A percentile compares a stretch with the other conserved stretches of the same genome.
Conservation (phyloP, 1,140 invertebrate genomes). For the Brachionus plicatilis region DNA sequence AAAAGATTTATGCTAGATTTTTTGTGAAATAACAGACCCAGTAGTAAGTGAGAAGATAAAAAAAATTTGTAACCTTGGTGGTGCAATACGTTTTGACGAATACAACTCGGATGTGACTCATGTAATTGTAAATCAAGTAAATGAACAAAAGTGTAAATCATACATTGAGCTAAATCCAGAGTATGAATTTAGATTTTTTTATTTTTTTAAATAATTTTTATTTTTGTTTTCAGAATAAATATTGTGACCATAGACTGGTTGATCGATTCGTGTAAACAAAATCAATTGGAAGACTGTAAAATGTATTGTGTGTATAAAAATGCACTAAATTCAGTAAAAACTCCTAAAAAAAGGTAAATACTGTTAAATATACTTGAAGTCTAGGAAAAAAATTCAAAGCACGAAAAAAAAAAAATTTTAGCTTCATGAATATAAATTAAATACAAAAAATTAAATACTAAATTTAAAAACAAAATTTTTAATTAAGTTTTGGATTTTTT, state of each 20-base stretch:
- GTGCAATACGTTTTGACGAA: constrained; percentile 33
- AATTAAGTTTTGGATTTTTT: too few species aligned
- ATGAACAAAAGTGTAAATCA: constrained; percentile 27
- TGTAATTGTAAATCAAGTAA: constrained; percentile 35
- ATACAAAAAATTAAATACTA: too few species aligned
- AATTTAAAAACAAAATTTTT: too few species aligned
- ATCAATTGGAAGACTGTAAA: constrained; percentile 38
- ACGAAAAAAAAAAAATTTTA: too few species aligned
- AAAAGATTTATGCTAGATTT: constrained; percentile 2
- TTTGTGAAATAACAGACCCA: constrained; percentile 23
- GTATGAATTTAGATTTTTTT: neutral
- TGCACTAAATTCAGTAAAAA: constrained; percentile 30
- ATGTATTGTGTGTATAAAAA: constrained; percentile 36
- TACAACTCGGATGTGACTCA: constrained; percentile 35
- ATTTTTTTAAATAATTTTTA: neutral
- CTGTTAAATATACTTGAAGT: neutral
- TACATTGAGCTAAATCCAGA: constrained; percentile 34
- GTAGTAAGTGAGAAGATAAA: constrained; percentile 16
- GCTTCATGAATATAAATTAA: too few species aligned
- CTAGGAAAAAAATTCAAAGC: neutral
- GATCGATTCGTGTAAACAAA: constrained; percentile 36
- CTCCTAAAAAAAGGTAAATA: constrained; percentile 22
- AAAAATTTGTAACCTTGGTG: constrained; percentile 33
- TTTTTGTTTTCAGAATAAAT: constrained; percentile 19
- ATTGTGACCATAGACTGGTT: constrained; percentile 35